Evolutionary conservation across 2,113 vertebrate genomes (phyloP), one percentile per base, ranked within the genome.

Genomic region (Pomatostomus ruficeps): DNA sequence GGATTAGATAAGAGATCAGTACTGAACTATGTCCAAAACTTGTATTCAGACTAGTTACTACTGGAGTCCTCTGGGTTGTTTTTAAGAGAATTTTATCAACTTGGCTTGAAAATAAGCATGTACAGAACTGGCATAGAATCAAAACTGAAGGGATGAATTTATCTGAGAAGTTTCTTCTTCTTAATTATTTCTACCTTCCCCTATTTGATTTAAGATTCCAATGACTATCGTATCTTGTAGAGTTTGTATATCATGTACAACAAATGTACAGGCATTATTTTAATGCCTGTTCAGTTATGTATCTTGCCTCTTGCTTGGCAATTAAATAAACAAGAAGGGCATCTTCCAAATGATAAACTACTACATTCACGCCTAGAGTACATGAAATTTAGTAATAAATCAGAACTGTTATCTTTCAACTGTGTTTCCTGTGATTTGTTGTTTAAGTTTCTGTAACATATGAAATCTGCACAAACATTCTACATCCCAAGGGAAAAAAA

Each of bases 401-500:
- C 51, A 80, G 28, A 66, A 57, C 14, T 52, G 18, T 23, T 83
- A 33, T 70, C 57, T 78, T 81, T 45, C 42, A 87, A 23, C 21
- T 71, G 3, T 57, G 35, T 78, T 81, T 71, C 21, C 19, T 43
- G 26, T 58, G 35, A 14, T 83, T 91, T n/a, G 5, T 18, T 85
- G 80, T 80, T 63, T 29, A 82, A 73, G 33, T 62, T 68, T 59
- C 42, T 71, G 1, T 72, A 79, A 85, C 70, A 66, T 38, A 45
- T 66, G 42, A 93, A 82, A 7, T 61, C 6, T 85, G 25, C 28
- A 24, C 22, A 72, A 78, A 78, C 4, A 63, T 78, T 82, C 28
- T 55, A 12, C 36, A 19, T 59, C 59, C 8, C 1, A 1, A 0
- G 1, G 1, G 10, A 29, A 33, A 43, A 71, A 72, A 77, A 58